Conservation (phyloP, 1,140 invertebrate species). For the Scaptodrosophila lebanonensis region DNA sequence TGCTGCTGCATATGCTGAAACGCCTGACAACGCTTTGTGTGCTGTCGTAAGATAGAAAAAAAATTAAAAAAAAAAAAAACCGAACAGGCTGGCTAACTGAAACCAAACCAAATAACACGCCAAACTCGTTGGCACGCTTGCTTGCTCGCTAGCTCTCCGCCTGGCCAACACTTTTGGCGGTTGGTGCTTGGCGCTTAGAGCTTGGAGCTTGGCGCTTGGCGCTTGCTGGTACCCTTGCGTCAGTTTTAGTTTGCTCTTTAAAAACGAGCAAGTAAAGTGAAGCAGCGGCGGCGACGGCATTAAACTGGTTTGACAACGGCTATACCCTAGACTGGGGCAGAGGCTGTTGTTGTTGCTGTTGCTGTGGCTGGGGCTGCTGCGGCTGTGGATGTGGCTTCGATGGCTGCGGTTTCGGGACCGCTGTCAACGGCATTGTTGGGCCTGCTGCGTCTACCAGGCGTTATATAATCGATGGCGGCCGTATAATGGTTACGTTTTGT, state of each 20-base stretch:
- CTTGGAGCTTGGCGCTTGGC: constrained; percentile 17
- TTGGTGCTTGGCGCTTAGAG: constrained; percentile 23
- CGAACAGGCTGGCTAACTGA: constrained; percentile 6
- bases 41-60: constrained; percentile 8
- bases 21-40: background rate
- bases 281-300: constrained; percentile 27
- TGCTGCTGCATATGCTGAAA: no score
- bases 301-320: constrained; percentile 30
- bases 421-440: constrained; percentile 62
- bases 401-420: constrained; percentile 14
- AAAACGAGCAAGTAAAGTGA: constrained; percentile 55
- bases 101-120: constrained; percentile 42
- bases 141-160: constrained; percentile 13
- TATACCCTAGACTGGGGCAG: no score
- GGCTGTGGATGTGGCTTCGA: constrained; percentile 15
- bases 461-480: constrained; percentile 60
- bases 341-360: no score
- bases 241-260: constrained; percentile 69
- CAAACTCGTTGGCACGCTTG: constrained; percentile 53
- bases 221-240: constrained; percentile 55
- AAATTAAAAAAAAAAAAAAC: constrained; percentile 4
- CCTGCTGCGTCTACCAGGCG: constrained; percentile 26
- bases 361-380: no score
- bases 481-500: constrained; percentile 68
- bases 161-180: constrained; percentile 21